Conservation (phyloP, 2,113 vertebrate genomes). For the Thermophis baileyi region DNA sequence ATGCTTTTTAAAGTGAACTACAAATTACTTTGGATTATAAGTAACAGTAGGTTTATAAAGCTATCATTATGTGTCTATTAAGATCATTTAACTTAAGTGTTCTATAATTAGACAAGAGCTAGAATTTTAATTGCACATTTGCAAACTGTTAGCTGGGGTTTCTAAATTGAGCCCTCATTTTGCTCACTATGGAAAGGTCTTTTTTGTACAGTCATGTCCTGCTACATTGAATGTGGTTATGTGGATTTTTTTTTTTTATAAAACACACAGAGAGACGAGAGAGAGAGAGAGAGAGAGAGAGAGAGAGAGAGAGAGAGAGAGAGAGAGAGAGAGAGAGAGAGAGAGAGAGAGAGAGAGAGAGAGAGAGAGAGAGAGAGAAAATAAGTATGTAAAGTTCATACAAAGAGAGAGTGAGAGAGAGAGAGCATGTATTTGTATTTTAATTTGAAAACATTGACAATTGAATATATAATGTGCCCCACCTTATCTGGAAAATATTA, state of each 20-base stretch:
- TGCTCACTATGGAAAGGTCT: slow-evolving; percentile 26
- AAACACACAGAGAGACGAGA: no score
- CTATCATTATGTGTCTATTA: slow-evolving; percentile 74
- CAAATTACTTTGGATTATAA: slow-evolving; percentile 70
- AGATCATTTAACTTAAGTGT: slow-evolving; percentile 72
- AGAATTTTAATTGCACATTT: slow-evolving; percentile 75
- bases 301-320: neutral
- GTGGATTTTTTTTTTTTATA: neutral
- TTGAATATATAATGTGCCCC: neutral
- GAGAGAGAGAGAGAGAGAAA: no score
- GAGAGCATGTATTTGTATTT: neutral
- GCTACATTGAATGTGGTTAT: rapidly evolving
- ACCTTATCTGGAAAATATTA: neutral
- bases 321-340: no score
- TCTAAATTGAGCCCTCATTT: slow-evolving; percentile 56
- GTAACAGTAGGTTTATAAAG: slow-evolving; percentile 68
- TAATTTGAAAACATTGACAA: neutral
- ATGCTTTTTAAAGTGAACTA: slow-evolving; percentile 64
- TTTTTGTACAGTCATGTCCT: slow-evolving; percentile 3
- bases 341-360: no score
- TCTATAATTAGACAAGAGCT: slow-evolving; percentile 67
- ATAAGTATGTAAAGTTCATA: no score
- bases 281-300: no score
- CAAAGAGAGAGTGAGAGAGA: no score
- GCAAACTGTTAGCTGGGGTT: slow-evolving; percentile 63